Base-by-base conservation (phyloP, 1,140 invertebrate genomes). In the Monochamus saltuarius region DNA sequence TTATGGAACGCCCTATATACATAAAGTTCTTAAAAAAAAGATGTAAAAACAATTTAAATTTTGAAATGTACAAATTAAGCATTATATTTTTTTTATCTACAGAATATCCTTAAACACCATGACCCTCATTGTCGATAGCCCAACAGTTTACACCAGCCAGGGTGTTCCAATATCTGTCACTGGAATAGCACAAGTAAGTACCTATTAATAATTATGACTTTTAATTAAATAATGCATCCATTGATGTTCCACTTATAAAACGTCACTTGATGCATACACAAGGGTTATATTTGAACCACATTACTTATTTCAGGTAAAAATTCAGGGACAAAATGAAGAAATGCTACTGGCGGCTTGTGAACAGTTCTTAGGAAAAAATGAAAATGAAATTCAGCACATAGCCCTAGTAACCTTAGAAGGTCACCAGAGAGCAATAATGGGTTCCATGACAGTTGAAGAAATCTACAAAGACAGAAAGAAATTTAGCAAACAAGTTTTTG, bases 381-480 rank as follows among this genome's bases (percentile, higher is more conserved):
- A 97, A 75, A 70, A 84, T 7, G 93, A 97, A 77, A 96, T 98
- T 61, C 91, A 91, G 70, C 87, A 92, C 69, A 94, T 98, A 75
- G 95, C 95, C 19, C 81, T 97, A 46, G 95, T 97, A 38, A 99
- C 96, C 42, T 79, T 99, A 16, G 96, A 99, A 80, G 96, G 96
- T 63, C 96, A 99, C 78, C 96, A 99, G 80, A 81, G 96, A 66
- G 95, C 95, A 59, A 98, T 98, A 58, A 99, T 99, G 95, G 96
- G 96, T 7, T 95, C 93, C 62, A 98, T 98, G 95, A 97, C 95
- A 36, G 95, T 99, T 9, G 95, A 98, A 83, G 96, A 98, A 82
- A 98, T 99, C 74, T 99, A 98, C 79, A 98, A 98, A 78, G 96
- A 98, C 76, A 85, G 97, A 46, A 98, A 99, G 81, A 98, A 98